phyloP scores from a whole-genome alignment of 37 sponge, comb jelly and placozoan genomes.

The Cliona cf. orientalis region DNA sequence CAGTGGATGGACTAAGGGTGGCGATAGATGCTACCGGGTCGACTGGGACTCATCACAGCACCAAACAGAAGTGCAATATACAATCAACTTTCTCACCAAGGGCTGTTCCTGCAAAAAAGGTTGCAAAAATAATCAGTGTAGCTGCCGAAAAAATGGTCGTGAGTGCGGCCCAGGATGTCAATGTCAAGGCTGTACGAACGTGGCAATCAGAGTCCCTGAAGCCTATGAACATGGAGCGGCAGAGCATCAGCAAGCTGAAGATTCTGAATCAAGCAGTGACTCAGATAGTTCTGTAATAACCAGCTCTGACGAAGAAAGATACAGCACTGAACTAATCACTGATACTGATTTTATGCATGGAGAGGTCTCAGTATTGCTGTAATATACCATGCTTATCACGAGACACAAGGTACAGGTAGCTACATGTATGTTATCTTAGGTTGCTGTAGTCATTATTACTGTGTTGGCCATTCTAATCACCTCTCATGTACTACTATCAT shows the following conservation, averaged over 20 bases:
- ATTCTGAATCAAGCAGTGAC: not conserved
- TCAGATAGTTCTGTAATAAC: too few relatives aligned
- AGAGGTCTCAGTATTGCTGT: too few relatives aligned
- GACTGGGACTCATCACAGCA: not conserved
- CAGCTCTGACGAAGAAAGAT: too few relatives aligned
- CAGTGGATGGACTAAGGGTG: not conserved
- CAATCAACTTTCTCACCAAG: not conserved
- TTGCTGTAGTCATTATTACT: too few relatives aligned
- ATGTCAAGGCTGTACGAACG: not conserved
- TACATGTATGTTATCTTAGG: too few relatives aligned
- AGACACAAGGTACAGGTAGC: too few relatives aligned
- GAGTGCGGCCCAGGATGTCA: not conserved
- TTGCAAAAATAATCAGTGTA: not conserved
- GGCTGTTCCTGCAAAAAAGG: not conserved
- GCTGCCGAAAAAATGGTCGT: not conserved
- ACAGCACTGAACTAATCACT: too few relatives aligned
- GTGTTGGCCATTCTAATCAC: too few relatives aligned
- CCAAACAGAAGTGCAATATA: not conserved
- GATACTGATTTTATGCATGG: too few relatives aligned
- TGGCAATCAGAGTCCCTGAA: not conserved
- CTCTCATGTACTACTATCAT: too few relatives aligned
- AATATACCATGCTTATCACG: too few relatives aligned
- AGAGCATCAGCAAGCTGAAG: not conserved
- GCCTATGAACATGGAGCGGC: not conserved
- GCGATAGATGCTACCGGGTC: not conserved